phyloP scores from a whole-genome alignment of 2,888 invertebrate species.

The Cryptophagus acutangulus region DNA sequence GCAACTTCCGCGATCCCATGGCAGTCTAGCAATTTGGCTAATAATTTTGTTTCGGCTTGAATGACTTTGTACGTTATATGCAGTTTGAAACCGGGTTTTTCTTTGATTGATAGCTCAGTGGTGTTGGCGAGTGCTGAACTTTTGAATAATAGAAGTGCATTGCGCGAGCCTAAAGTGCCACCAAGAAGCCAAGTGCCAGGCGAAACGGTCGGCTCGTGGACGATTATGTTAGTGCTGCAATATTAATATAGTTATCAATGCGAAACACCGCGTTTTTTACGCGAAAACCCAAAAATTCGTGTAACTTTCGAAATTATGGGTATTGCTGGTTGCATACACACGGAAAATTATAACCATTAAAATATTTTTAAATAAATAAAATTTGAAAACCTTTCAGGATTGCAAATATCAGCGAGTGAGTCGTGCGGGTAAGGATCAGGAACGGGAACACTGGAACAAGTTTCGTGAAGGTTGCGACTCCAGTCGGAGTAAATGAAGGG shows the following conservation, averaged over 20 bases:
- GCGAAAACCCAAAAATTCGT: background rate
- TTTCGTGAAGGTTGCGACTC: background rate
- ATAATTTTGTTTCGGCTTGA: slow-evolving; percentile 76
- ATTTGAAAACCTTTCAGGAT: slow-evolving; percentile 6
- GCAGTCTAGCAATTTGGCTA: slow-evolving; percentile 68
- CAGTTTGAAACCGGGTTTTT: slow-evolving; percentile 64
- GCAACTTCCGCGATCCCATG: slow-evolving; percentile 72
- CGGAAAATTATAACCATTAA: background rate
- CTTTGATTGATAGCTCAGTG: slow-evolving; percentile 35
- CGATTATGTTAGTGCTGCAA: slow-evolving; percentile 22
- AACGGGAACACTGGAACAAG: background rate
- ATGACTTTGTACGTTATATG: slow-evolving; percentile 72
- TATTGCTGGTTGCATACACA: background rate
- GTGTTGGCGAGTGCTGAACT: slow-evolving; percentile 57
- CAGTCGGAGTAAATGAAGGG: slow-evolving; percentile 3
- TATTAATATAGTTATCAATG: background rate
- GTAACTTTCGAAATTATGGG: background rate
- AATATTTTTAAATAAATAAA: background rate
- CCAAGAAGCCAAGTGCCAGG: slow-evolving; percentile 42
- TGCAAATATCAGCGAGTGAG: background rate
- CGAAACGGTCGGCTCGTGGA: slow-evolving; percentile 32
- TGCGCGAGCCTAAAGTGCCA: slow-evolving; percentile 54
- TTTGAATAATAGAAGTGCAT: slow-evolving; percentile 62
- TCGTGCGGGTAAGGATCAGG: background rate
- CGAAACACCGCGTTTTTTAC: background rate